phyloP scores from a whole-genome alignment of 1,140 invertebrate species.

The Lepidurus apus region DNA sequence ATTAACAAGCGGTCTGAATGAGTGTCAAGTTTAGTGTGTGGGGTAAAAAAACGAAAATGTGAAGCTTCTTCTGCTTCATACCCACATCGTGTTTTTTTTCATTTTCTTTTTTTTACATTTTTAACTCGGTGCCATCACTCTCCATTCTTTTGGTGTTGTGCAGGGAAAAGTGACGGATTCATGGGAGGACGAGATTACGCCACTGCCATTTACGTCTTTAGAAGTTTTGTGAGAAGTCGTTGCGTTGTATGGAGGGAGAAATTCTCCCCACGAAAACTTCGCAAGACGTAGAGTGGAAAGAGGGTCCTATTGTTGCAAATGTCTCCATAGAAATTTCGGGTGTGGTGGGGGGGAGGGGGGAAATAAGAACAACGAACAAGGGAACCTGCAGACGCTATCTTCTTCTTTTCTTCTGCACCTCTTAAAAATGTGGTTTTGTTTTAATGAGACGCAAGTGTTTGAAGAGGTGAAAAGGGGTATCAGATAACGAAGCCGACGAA shows the following conservation, averaged over 20 bases:
- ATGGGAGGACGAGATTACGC: neutral
- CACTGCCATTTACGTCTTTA: neutral
- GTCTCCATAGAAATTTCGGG: neutral
- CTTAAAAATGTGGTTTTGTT: neutral
- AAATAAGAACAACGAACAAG: neutral
- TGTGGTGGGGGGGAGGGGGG: neutral
- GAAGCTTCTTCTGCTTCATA: neutral
- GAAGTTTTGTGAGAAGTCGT: neutral
- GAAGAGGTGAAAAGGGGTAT: neutral
- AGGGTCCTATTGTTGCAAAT: conserved; percentile 11
- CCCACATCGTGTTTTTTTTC: too few species aligned
- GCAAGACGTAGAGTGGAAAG: neutral
- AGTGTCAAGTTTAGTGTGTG: neutral
- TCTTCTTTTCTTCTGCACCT: neutral
- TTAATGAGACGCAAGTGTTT: conserved; percentile 12
- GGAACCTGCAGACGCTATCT: neutral
- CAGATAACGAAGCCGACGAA: neutral
- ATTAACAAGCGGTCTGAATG: neutral
- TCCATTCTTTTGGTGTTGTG: neutral
- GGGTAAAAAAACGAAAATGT: neutral
- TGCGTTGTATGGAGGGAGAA: neutral
- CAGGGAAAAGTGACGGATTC: conserved; percentile 8
- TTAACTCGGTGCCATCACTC: neutral
- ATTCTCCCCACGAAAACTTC: too few species aligned
- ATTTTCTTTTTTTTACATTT: neutral